These are phyloP conservation scores for Anodontia alba DNA, from an alignment of 2,888 invertebrate genomes.

Conservation along the genomic window DNA sequence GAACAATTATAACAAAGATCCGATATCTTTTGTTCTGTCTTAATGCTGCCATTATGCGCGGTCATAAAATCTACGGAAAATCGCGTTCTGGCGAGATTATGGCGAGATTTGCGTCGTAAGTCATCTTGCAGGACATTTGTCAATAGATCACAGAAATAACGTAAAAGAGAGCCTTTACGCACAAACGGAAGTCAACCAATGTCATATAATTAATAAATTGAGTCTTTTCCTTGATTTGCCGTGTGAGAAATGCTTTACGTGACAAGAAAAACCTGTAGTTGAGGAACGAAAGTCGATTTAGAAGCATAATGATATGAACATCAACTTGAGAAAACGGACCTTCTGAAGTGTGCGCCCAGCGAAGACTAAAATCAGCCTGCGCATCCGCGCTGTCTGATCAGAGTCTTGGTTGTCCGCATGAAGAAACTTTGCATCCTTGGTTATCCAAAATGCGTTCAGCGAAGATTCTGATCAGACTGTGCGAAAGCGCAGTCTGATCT, in stretches of 20 bases:
- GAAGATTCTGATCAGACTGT: no score
- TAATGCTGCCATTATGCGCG: slow-evolving; percentile 14
- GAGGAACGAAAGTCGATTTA: no score
- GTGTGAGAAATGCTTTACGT: neutral
- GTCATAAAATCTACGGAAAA: slow-evolving; percentile 17
- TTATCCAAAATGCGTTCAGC: no score
- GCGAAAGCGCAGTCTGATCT: no score
- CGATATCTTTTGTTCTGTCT: slow-evolving; percentile 18
- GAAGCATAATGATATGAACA: no score
- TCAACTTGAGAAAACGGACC: no score
- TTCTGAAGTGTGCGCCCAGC: no score
- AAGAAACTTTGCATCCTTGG: no score
- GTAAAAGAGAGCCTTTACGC: slow-evolving; percentile 6
- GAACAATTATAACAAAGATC: slow-evolving; percentile 23
- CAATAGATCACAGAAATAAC: slow-evolving; percentile 5
- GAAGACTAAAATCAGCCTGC: no score
- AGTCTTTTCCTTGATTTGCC: slow-evolving; percentile 2
- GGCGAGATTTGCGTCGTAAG: slow-evolving; percentile 22
- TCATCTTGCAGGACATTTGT: slow-evolving; percentile 1
- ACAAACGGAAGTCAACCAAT: neutral
- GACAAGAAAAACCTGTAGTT: neutral
- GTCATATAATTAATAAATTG: slow-evolving; percentile 14
- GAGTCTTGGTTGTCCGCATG: no score
- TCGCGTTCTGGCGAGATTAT: slow-evolving; percentile 21
- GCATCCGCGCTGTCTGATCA: no score